Evolutionary conservation across 1,140 invertebrate genomes (phyloP).

Genomic region (Drosophila arawakana): DNA sequence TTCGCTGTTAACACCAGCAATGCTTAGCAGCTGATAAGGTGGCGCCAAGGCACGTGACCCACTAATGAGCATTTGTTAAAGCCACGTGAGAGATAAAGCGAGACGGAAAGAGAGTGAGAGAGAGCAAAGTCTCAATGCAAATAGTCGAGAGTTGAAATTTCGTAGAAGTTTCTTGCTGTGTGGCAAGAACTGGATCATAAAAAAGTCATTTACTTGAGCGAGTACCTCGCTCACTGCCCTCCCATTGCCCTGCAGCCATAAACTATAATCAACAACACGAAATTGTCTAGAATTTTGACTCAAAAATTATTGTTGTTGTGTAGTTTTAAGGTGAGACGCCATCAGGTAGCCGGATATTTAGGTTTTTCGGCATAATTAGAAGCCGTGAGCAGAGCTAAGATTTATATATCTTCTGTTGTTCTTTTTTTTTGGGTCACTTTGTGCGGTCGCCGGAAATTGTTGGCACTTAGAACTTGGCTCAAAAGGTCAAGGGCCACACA

Average conservation of each 20-base stretch:
- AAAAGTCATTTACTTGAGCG: conserved; percentile 53
- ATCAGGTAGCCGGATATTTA: conserved; percentile 51
- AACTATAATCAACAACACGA: conserved; percentile 44
- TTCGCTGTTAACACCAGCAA: conserved; percentile 42
- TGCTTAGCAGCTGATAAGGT: conserved; percentile 43
- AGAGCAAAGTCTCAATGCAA: conserved; percentile 34
- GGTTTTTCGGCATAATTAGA: conserved; percentile 45
- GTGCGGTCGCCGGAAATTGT: conserved; percentile 59
- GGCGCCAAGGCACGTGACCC: conserved; percentile 54
- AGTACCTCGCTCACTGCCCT: not conserved
- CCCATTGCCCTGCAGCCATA: conserved; percentile 21
- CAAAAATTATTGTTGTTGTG: conserved; percentile 7
- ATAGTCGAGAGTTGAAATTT: conserved; percentile 22
- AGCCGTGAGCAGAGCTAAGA: conserved; percentile 25
- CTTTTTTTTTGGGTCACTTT: conserved; percentile 48
- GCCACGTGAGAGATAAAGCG: not conserved
- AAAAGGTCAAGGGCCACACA: conserved; percentile 33
- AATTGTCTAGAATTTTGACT: conserved; percentile 28
- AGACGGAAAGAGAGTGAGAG: not conserved
- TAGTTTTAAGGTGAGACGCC: not conserved
- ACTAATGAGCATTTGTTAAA: conserved; percentile 61
- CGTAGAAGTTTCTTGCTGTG: conserved; percentile 37
- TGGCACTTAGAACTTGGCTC: conserved; percentile 1
- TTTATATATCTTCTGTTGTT: conserved; percentile 23
- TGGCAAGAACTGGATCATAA: conserved; percentile 51